Conservation (phyloP, 2,797 vertebrate genomes). For the Rhinophrynus dorsalis region DNA sequence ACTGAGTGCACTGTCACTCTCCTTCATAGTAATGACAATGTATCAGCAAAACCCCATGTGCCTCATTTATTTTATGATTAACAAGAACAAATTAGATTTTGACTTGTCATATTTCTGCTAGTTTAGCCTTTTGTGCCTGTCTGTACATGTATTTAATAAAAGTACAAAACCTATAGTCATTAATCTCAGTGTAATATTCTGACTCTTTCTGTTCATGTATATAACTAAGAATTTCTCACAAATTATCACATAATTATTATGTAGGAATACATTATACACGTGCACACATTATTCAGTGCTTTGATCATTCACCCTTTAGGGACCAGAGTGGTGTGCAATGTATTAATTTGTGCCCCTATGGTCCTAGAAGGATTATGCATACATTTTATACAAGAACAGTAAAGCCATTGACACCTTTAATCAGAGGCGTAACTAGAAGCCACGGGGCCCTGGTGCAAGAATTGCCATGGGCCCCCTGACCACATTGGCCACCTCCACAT, state of each 20-base stretch:
- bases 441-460: no score
- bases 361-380: conserved; percentile 35
- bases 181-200: conserved; percentile 5
- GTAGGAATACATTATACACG: conserved; percentile 21
- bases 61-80: conserved; percentile 16
- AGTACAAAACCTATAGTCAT: conserved; percentile 13
- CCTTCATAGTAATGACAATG: conserved; percentile 6
- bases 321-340: no score
- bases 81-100: conserved; percentile 10
- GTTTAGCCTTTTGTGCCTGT: conserved; percentile 9
- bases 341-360: no score
- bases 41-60: conserved; percentile 8
- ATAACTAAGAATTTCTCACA: conserved; percentile 22
- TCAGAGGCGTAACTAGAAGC: no score
- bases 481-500: no score
- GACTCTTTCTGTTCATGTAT: conserved; percentile 19
- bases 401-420: conserved; percentile 24
- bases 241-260: conserved; percentile 36
- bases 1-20: no score
- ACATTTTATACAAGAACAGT: conserved; percentile 20
- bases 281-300: background rate
- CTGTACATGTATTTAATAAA: conserved; percentile 27
- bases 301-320: no score
- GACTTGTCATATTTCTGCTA: conserved; percentile 15
- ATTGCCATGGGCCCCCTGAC: no score